Conservation (phyloP, 1,140 invertebrate species). For the Megalopta genalis region DNA sequence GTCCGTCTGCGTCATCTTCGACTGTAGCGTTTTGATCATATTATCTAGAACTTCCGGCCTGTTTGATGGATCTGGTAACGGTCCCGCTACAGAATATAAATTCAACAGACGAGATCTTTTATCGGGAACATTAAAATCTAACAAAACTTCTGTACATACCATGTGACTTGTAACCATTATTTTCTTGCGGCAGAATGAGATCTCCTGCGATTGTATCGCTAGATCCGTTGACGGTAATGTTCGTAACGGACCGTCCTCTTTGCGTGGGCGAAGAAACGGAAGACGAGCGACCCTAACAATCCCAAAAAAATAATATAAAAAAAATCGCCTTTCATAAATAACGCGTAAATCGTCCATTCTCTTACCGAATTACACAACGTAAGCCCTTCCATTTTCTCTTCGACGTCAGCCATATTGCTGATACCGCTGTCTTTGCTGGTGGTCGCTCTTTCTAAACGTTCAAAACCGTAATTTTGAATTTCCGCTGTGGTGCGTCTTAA, state of each 20-base stretch:
- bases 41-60: constrained; percentile 77
- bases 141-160: constrained; percentile 53
- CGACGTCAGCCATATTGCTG: constrained; percentile 87
- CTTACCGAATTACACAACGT: constrained; percentile 76
- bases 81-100: constrained; percentile 50
- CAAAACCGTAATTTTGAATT: constrained; percentile 93
- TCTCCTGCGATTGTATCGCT: constrained; percentile 77
- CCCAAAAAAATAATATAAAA: constrained; percentile 3
- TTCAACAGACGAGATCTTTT: not conserved
- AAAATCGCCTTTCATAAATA: not conserved
- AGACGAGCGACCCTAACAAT: constrained; percentile 76
- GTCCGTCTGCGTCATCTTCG: constrained; percentile 60
- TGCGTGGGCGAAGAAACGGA: constrained; percentile 80
- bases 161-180: constrained; percentile 78
- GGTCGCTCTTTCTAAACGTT: constrained; percentile 87
- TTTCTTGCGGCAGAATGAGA: constrained; percentile 77
- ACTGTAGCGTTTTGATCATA: constrained; percentile 72
- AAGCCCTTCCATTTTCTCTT: constrained; percentile 82
- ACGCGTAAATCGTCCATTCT: not conserved
- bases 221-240: constrained; percentile 75
- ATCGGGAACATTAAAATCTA: not conserved
- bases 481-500: constrained; percentile 94
- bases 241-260: constrained; percentile 72
- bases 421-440: constrained; percentile 94
- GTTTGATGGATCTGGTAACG: constrained; percentile 71